Base-by-base conservation (phyloP, 1,140 invertebrate species). In the Drosophila mayri region DNA sequence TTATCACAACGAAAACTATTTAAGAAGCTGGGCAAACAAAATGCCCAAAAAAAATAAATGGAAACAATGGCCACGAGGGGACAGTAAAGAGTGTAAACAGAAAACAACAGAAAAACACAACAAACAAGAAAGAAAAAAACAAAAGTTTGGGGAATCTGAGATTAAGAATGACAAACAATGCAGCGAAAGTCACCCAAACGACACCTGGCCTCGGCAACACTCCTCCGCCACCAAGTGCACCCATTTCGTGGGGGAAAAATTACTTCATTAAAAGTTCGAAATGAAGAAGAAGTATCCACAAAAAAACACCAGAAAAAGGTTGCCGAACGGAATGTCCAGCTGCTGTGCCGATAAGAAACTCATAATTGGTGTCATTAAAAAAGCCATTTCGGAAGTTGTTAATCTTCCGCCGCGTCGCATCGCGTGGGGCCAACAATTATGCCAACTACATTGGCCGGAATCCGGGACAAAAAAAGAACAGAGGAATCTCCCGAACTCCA, bases 301-400 rank as follows among this genome's bases (percentile, higher is more conserved):
- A 38, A 50, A 38, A 47, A 41, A 62, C 43, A 22, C 1, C 22
- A 25, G 3, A 38, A 41, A 38, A 59, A 52, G 25, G 55, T 18
- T 68, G 37, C 18, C n/a, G 28, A 28, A 32, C 49, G 49, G 0
- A 50, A 37, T 50, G 60, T 62, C 43, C 85, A 80, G 85, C 68
- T 90, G 80, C 73, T 80, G 77, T 57, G 40, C 68, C 73, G 84
- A 88, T 88, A 88, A 88, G 85, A 88, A 88, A 88, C 85, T 88
- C 84, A 88, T 88, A 88, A 88, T 88, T 88, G 84, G 80, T 81
- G 84, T 78, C 84, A 88, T 88, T 88, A 88, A 88, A 88, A 90
- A 88, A 90, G 80, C 68, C 84, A 88, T 88, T 87, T 88, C 84
- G 80, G 80, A 84, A 88, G 84, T 88, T 88, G 80, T 88, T 88